Conservation (phyloP, 2,113 vertebrate genomes). For the Aptenodytes patagonicus region DNA sequence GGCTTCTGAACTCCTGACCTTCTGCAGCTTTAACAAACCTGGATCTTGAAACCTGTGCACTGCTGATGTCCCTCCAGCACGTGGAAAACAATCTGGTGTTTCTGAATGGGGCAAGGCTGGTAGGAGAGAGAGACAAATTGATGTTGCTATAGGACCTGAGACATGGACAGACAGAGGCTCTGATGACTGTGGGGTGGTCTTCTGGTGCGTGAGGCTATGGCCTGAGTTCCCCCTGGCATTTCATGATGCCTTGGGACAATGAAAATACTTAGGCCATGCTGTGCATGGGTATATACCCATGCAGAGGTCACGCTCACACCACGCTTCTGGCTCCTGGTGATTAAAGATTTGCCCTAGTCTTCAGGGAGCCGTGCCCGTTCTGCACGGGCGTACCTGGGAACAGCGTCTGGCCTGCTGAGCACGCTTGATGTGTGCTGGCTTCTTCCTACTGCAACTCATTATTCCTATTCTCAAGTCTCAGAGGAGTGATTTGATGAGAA, state of each 20-base stretch:
- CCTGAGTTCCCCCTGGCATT: rapidly evolving
- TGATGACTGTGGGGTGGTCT: neutral
- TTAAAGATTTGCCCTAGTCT: neutral
- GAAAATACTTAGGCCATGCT: neutral
- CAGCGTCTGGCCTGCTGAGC: rapidly evolving
- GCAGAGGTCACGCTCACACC: neutral
- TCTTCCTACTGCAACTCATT: neutral
- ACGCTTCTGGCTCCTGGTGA: rapidly evolving
- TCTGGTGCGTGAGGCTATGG: neutral
- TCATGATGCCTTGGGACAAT: neutral
- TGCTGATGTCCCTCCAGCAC: neutral
- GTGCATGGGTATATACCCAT: rapidly evolving
- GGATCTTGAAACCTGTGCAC: neutral
- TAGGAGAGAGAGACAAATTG: neutral
- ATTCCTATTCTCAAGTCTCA: neutral
- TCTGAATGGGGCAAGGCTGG: neutral
- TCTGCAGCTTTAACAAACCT: neutral
- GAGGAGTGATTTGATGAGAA: neutral
- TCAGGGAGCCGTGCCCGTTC: rapidly evolving
- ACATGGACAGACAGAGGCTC: neutral
- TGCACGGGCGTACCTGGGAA: rapidly evolving
- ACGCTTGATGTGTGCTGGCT: rapidly evolving
- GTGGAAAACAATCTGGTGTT: neutral
- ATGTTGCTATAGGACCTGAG: neutral
- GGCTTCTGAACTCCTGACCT: neutral